phyloP scores from a whole-genome alignment of 2,797 vertebrate genomes.

The Myripristis murdjan region DNA sequence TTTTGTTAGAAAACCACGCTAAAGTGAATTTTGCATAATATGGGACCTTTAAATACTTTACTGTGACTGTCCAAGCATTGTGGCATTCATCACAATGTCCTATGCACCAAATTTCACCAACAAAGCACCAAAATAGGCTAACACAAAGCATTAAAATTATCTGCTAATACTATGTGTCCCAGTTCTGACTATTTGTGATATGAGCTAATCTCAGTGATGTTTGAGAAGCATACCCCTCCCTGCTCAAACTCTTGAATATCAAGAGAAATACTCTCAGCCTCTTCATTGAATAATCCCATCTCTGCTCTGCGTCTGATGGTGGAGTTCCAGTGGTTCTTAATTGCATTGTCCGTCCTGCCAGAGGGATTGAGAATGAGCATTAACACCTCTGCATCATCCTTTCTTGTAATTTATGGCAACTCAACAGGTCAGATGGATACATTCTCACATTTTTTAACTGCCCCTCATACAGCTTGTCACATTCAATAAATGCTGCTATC shows the following conservation, averaged over 20 bases:
- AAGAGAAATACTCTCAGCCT: conserved; percentile 55
- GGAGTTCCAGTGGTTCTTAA: conserved; percentile 96
- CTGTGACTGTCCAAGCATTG: not conserved
- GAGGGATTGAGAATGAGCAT: not conserved
- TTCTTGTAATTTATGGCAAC: not conserved
- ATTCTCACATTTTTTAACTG: not conserved
- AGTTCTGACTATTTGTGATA: not conserved
- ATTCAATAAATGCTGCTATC: conserved; percentile 10
- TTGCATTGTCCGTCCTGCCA: conserved; percentile 91
- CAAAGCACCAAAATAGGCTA: too few species aligned
- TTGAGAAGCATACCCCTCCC: conserved; percentile 67
- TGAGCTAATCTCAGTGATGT: not conserved
- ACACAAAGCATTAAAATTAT: not conserved
- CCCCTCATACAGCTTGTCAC: not conserved
- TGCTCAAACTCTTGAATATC: conserved; percentile 72
- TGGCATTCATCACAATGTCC: not conserved
- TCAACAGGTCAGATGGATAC: too few species aligned
- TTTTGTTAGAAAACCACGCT: too few species aligned
- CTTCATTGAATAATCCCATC: conserved; percentile 79
- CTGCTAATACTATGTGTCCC: not conserved
- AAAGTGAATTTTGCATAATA: too few species aligned
- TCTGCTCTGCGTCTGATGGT: conserved; percentile 91
- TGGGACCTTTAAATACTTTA: not conserved
- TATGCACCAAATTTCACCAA: not conserved
- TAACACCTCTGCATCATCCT: not conserved